Base-by-base conservation (phyloP, 2,888 invertebrate species). In the Theodoxus fluviatilis region DNA sequence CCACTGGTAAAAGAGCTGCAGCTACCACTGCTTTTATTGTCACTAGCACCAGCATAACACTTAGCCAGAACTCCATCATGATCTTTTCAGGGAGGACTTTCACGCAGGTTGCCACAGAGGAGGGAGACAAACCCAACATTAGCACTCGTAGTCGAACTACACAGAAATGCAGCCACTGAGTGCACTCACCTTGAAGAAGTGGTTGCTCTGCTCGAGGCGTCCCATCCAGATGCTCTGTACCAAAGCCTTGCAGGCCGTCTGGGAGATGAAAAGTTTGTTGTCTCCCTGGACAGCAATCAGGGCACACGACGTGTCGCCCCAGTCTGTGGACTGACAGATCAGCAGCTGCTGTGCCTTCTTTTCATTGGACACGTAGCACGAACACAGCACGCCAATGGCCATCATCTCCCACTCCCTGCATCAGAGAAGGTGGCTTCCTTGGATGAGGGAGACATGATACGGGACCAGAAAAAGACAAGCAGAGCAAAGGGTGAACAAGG, bases 161-260 rank as follows among this genome's bases (percentile, higher is more conserved):
- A n/a, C n/a, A n/a, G n/a, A n/a, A n/a, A n/a, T n/a, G n/a, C n/a
- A n/a, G n/a, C n/a, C n/a, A n/a, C n/a, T n/a, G n/a, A n/a, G n/a
- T 64, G 7, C 31, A 35, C 75, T 66, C 33, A 80, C 82, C 75
- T 69, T 75, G 18, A 75, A 63, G 2, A 76, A 63, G 4, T 75
- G 73, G 61, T 81, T 86, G 47, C 84, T 83, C 15, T 79, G 78
- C 0, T 80, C 75, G 75, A 88, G 79, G 37, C 81, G 76, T 4
- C 87, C 87, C 79, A 80, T 83, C 88, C 88, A 88, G 22, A 87
- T 83, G 49, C 79, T 80, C 73, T 83, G 85, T 33, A 88, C 80
- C 4, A 87, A 79, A 3, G 82, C 75, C 76, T 88, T 87, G 72
- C 86, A 87, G 33, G 86, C 86, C 1, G 85, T 80, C 68, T 86